phyloP scores from a whole-genome alignment of 2,888 invertebrate genomes.

The Lasioglossum villosulum region DNA sequence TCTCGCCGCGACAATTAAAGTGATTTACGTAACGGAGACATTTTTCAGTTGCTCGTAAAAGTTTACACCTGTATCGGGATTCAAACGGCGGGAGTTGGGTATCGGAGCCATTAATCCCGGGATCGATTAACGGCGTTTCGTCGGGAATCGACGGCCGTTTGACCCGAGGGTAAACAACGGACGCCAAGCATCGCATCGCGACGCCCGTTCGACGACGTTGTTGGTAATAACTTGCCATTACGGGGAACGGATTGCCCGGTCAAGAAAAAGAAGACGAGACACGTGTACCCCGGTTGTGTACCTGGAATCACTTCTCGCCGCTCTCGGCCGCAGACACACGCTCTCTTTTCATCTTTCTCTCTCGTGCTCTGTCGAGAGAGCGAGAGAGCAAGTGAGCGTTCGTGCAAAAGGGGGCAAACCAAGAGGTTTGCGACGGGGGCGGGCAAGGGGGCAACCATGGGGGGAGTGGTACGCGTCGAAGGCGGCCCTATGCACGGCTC shows the following conservation, averaged over 20 bases:
- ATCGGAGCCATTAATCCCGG: constrained; percentile 58
- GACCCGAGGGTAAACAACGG: constrained; percentile 57
- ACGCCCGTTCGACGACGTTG: constrained; percentile 38
- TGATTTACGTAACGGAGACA: constrained; percentile 49
- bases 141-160: constrained; percentile 57
- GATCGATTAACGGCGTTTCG: constrained; percentile 64
- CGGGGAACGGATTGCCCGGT: constrained; percentile 50
- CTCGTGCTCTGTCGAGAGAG: neutral
- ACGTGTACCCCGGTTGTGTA: constrained; percentile 53
- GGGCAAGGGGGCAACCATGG: neutral
- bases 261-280: constrained; percentile 53
- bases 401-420: constrained; percentile 5
- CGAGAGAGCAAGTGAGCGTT: neutral
- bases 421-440: neutral
- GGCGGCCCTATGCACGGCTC: constrained; percentile 75
- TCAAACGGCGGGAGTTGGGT: constrained; percentile 40
- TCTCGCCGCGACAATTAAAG: constrained; percentile 45
- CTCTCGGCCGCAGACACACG: neutral
- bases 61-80: constrained; percentile 58
- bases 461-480: constrained; percentile 61
- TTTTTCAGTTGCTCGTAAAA: constrained; percentile 56
- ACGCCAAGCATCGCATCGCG: constrained; percentile 36
- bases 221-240: constrained; percentile 75
- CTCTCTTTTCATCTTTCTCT: neutral
- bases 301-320: constrained; percentile 61